These are phyloP conservation scores for Corydoras maculifer DNA, from an alignment of 2,113 vertebrate species.

Conservation along the genomic window DNA sequence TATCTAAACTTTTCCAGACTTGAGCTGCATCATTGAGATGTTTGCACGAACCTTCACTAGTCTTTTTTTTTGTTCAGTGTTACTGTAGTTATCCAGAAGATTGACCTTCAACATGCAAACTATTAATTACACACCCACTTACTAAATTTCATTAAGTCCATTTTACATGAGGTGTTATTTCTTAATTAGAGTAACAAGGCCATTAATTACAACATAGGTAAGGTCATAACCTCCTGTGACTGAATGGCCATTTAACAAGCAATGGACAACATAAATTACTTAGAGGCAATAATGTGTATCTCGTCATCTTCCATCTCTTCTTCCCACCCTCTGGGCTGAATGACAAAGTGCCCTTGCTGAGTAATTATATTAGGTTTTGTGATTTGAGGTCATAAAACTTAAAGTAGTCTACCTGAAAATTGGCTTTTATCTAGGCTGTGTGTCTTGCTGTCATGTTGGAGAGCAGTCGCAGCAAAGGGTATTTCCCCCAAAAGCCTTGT, in stretches of 20 bases:
- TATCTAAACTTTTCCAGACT: too few species aligned
- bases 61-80: slow-evolving; percentile 3
- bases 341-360: slow-evolving; percentile 69
- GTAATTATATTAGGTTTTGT: slow-evolving; percentile 72
- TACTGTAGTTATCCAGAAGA: slow-evolving; percentile 34
- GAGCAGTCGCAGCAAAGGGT: slow-evolving; percentile 39
- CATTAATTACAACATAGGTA: slow-evolving; percentile 63
- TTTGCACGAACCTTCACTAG: neutral
- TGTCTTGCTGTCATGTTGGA: slow-evolving; percentile 60
- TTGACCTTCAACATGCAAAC: slow-evolving; percentile 60
- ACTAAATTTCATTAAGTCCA: slow-evolving; percentile 47
- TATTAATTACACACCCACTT: slow-evolving; percentile 60
- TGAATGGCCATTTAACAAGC: slow-evolving; percentile 48
- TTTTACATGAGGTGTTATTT: slow-evolving; percentile 53
- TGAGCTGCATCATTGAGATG: neutral
- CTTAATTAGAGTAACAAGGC: slow-evolving; percentile 67
- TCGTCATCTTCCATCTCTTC: slow-evolving; percentile 13
- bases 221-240: slow-evolving; percentile 54
- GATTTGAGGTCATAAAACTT: slow-evolving; percentile 69
- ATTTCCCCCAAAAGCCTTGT: slow-evolving; percentile 42
- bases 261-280: slow-evolving; percentile 36
- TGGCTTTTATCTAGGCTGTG: slow-evolving; percentile 58
- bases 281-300: slow-evolving; percentile 35
- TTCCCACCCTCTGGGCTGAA: slow-evolving; percentile 52
- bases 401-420: slow-evolving; percentile 69